Base-by-base conservation (phyloP, 1,140 invertebrate genomes). In the Luehdorfia chinensis region DNA sequence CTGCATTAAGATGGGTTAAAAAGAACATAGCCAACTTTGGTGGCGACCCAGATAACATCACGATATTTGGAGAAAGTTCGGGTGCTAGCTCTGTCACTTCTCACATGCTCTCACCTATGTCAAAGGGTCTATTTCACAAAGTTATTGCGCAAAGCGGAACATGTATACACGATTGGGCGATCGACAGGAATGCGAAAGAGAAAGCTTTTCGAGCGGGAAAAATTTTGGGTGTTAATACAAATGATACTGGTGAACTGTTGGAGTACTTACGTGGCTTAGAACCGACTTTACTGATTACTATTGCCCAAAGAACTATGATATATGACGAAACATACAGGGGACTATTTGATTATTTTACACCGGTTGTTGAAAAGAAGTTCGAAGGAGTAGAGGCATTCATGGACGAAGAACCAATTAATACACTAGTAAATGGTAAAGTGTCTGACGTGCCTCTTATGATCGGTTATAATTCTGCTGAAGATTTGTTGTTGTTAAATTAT, bases 21-120 rank as follows among this genome's bases (percentile, higher is more conserved):
- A 51, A 70, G n/a, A 83, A 87, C 44, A 84, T 87, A 39, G 53
- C 54, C 4, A 39, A 87, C 41, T 95, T 95, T 69, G 93, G 93
- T 8, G 94, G 94, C 1, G 91, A 93, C 70, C 88, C 90, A 0
- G 73, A 91, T 13, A 90, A 89, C 57, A 89, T 95, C 1, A 93
- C 92, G 0, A 75, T 94, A 11, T 93, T 93, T 58, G 92, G 92
- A 1, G 91, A 93, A 66, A 92, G 91, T 59, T 92, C 92, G 0
- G 93, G 92, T 2, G 91, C 91, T 0, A 89, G 87, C 4, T 91
- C 89, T 50, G 90, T 89, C 4, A 91, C 92, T 23, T 90, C 89
- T 55, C 92, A 93, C 51, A 91, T 93, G 88, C 70, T 93, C 4
- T 93, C 92, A 33, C 87, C 90, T 0, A 78, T 93, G 56, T 90